These are phyloP conservation scores for Erythrocercus mccallii DNA, from an alignment of 2,113 vertebrate genomes.

Conservation along the genomic window DNA sequence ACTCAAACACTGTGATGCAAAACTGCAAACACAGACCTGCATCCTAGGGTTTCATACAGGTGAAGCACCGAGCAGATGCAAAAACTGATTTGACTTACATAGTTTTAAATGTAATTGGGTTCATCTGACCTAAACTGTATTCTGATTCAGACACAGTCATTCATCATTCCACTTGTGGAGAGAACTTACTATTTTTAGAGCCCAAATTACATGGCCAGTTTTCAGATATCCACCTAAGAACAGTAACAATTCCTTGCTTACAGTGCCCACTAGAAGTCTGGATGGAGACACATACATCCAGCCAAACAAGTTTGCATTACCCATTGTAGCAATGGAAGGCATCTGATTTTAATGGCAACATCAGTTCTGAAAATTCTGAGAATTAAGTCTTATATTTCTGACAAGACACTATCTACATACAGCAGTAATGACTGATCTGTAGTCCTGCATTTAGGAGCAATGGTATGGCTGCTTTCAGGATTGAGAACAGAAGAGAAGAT, in stretches of 20 bases:
- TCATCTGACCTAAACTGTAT: background rate
- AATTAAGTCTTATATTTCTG: background rate
- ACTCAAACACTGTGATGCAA: background rate
- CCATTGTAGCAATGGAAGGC: background rate
- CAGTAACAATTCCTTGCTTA: background rate
- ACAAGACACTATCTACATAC: background rate
- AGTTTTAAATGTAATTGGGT: background rate
- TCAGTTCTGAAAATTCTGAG: background rate
- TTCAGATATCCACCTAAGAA: background rate
- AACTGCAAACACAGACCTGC: background rate
- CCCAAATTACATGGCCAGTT: background rate
- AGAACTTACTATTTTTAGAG: background rate
- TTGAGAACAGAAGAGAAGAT: background rate
- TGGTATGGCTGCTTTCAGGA: background rate
- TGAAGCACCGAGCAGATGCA: background rate
- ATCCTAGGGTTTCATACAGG: background rate
- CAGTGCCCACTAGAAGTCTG: background rate
- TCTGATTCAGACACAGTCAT: background rate
- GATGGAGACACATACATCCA: background rate
- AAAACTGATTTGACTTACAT: rapidly evolving
- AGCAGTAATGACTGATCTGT: background rate
- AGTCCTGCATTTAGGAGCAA: background rate
- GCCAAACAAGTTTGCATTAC: background rate
- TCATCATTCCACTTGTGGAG: background rate
- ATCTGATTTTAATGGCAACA: background rate